Evolutionary conservation across 2,888 invertebrate genomes (phyloP), one percentile per base, ranked within the genome.

Genomic region (Hydrotaea diabolus): DNA sequence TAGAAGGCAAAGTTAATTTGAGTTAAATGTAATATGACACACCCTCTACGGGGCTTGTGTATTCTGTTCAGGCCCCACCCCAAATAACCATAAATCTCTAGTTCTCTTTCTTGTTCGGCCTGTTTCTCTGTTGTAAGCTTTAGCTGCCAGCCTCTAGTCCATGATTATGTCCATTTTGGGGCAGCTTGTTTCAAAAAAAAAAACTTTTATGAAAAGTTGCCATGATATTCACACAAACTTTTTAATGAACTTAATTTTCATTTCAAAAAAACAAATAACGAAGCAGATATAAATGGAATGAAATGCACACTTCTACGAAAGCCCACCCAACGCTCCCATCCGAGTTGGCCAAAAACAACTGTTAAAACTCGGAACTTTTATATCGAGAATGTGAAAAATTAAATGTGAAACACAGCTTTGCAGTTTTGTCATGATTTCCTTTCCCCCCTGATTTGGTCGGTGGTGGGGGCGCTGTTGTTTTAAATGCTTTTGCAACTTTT

Each of bases 241-340:
- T 55, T 79, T 62, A 73, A 55, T 80, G 36, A 73, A 75, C 62
- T 46, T 79, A 46, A 79, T 79, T 66, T 57, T 19, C 19, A 82
- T 59, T 57, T 69, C 43, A 49, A 73, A 55, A 77, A 76, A 62
- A 66, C 43, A 59, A 11, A 11, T 39, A 31, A 39, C 39, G 9
- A 39, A 39, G 2, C 46, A 62, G 49, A 43, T 39, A 15, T n/a
- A 43, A 17, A 31, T 31, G n/a, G n/a, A n/a, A 53, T 72, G 36
- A 55, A 55, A 72, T 57, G 15, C 36, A 69, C 43, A 66, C 66
- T 43, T 66, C 39, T 11, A 69, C 17, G 46, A 69, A 43, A 23
- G 17, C 11, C 17, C 55, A 17, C 5, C n/a, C 36, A 36, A 1
- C 31, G 3, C 1, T 1, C 26, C 55, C 53, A 53, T 8, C 21